These are phyloP conservation scores for Hydrolagus colliei DNA, from an alignment of 2,797 vertebrate species.

Conservation along the genomic window DNA sequence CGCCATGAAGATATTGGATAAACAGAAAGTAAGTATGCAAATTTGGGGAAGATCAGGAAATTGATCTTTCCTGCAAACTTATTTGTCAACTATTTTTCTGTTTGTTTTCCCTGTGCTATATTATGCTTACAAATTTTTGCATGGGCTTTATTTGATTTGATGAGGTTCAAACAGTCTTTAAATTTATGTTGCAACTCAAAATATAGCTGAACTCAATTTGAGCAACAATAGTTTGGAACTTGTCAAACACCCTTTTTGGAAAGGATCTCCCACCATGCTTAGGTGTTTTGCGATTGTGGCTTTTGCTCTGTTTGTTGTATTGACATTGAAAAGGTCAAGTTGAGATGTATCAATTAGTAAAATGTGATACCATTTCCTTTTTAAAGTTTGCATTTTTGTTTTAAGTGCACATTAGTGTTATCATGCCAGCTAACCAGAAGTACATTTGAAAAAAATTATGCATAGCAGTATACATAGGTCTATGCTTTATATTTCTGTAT, in stretches of 20 bases:
- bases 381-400: neutral
- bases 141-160: constrained; percentile 19
- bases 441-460: no score
- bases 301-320: neutral
- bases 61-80: no score
- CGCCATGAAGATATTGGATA: constrained; percentile 98
- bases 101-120: no score
- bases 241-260: neutral
- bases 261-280: neutral
- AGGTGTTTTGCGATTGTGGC: neutral
- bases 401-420: neutral
- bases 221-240: neutral
- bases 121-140: neutral
- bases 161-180: constrained; percentile 30
- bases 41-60: no score
- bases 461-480: no score
- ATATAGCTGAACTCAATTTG: no score
- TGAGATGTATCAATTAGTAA: constrained; percentile 16
- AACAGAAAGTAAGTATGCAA: constrained; percentile 80
- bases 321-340: constrained; percentile 26
- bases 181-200: neutral
- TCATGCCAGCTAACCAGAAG: neutral
- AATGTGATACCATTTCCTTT: constrained; percentile 25
- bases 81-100: no score
- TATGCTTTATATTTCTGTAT: no score